Evolutionary conservation across 2,113 vertebrate species (phyloP).

Genomic region (Lagopus muta): DNA sequence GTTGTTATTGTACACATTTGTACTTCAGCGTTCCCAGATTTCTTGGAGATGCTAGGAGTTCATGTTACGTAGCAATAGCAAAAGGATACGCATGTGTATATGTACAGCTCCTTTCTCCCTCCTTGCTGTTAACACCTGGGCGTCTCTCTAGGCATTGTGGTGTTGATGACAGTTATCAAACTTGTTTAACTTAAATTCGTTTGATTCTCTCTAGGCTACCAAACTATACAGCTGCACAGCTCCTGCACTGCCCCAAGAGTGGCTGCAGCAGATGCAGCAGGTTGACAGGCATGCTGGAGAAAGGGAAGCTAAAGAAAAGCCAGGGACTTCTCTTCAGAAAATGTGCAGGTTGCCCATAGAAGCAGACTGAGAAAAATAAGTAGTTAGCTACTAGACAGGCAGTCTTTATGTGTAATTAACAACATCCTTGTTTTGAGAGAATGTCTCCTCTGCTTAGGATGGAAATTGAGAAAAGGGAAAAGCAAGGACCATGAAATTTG

Average conservation of each 20-base stretch:
- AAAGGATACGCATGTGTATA: not conserved
- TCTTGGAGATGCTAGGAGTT: not conserved
- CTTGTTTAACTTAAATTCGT: not conserved
- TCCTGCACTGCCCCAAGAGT: not conserved
- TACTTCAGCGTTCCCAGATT: not conserved
- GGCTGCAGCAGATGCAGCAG: not conserved
- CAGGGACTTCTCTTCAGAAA: not conserved
- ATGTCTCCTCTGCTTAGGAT: not conserved
- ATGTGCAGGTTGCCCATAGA: rapidly evolving
- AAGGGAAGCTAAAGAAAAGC: not conserved
- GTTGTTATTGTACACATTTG: not conserved
- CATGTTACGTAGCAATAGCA: not conserved
- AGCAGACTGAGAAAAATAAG: not conserved
- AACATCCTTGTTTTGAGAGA: not conserved
- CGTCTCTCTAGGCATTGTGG: not conserved
- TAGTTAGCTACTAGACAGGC: not conserved
- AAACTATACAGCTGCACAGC: not conserved
- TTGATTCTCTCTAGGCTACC: not conserved
- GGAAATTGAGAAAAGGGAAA: not conserved
- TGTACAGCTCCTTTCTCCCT: not conserved
- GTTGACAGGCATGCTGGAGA: not conserved
- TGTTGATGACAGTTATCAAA: not conserved
- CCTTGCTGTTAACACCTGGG: not conserved
- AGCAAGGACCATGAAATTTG: not conserved
- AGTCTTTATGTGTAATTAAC: not conserved